Evolutionary conservation across 2,113 vertebrate genomes (phyloP).

Genomic region (Erpornis zantholeuca): DNA sequence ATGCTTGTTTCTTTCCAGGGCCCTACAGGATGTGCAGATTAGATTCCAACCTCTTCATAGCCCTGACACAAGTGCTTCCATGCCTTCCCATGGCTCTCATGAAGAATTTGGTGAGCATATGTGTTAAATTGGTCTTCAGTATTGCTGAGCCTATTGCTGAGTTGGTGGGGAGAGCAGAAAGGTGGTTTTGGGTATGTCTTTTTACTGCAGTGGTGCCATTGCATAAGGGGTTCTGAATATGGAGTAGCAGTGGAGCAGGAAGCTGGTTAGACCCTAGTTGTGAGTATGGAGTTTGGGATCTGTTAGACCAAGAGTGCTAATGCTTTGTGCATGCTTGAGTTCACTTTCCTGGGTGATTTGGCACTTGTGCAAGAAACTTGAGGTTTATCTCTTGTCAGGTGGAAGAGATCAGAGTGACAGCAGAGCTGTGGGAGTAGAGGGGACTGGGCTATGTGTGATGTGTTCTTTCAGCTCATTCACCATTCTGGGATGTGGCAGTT

Average conservation of each 20-base stretch:
- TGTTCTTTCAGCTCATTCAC: not conserved
- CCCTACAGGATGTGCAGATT: constrained; percentile 96
- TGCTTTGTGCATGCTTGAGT: not conserved
- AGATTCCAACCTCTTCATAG: constrained; percentile 89
- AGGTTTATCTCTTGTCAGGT: not conserved
- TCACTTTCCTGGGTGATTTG: not conserved
- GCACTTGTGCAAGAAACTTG: not conserved
- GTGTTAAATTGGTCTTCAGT: not conserved
- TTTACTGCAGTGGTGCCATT: not conserved
- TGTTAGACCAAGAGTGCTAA: not conserved
- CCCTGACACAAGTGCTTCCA: constrained; percentile 71
- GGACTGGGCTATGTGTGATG: not conserved
- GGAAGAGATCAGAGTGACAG: not conserved
- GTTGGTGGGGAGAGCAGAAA: not conserved
- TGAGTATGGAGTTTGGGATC: not conserved
- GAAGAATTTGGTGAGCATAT: constrained; percentile 84
- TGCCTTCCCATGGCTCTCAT: constrained; percentile 78
- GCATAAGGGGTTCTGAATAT: not conserved
- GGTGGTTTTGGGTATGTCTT: not conserved
- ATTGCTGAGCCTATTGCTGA: not conserved
- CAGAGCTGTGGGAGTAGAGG: not conserved
- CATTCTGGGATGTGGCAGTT: not conserved
- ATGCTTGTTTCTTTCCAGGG: constrained; percentile 68
- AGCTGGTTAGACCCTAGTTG: not conserved
- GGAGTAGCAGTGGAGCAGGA: not conserved